A percentile compares a stretch with the other conserved stretches of the same genome.
Evolutionary conservation across 1,140 invertebrate genomes (phyloP).

Genomic region (Drosophila fuyamai): DNA sequence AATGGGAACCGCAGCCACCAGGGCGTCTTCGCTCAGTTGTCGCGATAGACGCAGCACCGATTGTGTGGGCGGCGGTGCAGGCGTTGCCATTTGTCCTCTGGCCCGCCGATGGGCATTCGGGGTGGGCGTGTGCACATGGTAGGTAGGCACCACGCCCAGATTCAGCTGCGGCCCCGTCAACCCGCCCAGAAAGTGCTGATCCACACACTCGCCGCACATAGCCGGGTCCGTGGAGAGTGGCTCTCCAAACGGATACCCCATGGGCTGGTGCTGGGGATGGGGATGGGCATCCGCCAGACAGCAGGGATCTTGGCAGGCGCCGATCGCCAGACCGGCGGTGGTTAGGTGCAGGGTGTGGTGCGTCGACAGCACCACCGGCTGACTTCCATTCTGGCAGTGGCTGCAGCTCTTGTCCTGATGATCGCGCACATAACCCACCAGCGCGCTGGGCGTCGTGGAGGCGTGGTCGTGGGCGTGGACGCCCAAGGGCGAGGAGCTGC

Average conservation of each 20-base stretch:
- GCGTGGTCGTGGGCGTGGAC: constrained; percentile 56
- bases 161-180: constrained; percentile 73
- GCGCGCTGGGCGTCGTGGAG: constrained; percentile 63
- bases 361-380: constrained; percentile 79
- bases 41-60: constrained; percentile 76
- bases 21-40: constrained; percentile 77
- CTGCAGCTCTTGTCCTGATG: constrained; percentile 81
- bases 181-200: constrained; percentile 78
- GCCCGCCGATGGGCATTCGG: constrained; percentile 76
- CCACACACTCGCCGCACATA: constrained; percentile 82
- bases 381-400: constrained; percentile 81
- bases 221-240: constrained; percentile 74
- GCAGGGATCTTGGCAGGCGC: constrained; percentile 74
- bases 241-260: constrained; percentile 70
- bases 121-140: constrained; percentile 80
- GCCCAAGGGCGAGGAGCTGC: constrained; percentile 62
- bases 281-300: constrained; percentile 79
- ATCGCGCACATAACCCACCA: constrained; percentile 81
- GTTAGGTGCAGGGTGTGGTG: constrained; percentile 65
- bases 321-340: constrained; percentile 70
- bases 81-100: constrained; percentile 63
- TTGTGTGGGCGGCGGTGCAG: constrained; percentile 72
- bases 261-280: constrained; percentile 79
- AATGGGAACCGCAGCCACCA: constrained; percentile 77
- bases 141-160: constrained; percentile 75